A percentile compares a stretch with the other conserved stretches of the same genome.
Conservation (phyloP, 2,888 invertebrate species). For the Xestia ashworthii region DNA sequence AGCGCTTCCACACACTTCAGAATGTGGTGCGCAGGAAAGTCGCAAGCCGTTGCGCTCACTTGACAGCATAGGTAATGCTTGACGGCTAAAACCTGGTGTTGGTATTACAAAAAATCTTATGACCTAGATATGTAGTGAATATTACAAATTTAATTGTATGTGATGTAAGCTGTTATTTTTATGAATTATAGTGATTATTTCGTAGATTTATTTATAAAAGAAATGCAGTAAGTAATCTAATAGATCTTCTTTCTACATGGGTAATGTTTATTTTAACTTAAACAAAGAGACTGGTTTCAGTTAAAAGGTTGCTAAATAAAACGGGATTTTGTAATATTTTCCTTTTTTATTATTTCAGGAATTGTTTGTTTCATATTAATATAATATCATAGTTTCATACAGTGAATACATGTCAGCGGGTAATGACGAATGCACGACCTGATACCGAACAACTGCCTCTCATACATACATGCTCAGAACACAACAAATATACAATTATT, state of each 20-base stretch:
- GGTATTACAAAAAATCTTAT: not conserved
- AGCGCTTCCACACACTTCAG: not conserved
- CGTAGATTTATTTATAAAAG: not conserved
- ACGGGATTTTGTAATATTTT: constrained; percentile 81
- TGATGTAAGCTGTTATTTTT: not conserved
- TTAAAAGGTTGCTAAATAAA: constrained; percentile 66
- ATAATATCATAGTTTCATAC: constrained; percentile 88
- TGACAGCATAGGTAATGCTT: not conserved
- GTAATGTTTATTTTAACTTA: not conserved
- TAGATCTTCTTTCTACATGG: not conserved
- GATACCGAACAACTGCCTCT: constrained; percentile 71
- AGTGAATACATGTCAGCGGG: constrained; percentile 87
- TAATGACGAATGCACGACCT: constrained; percentile 85
- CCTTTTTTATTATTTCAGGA: constrained; percentile 88
- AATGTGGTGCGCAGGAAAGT: not conserved
- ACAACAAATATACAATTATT: constrained; percentile 56
- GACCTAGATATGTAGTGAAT: not conserved
- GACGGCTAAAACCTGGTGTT: not conserved
- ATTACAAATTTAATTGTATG: not conserved
- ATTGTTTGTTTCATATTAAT: constrained; percentile 88
- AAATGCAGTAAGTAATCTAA: not conserved
- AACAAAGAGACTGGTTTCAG: not conserved
- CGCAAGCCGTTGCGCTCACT: not conserved
- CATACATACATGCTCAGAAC: constrained; percentile 58
- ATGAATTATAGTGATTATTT: not conserved